Conservation (phyloP, 2,113 vertebrate genomes). For the Cebus imitator region DNA sequence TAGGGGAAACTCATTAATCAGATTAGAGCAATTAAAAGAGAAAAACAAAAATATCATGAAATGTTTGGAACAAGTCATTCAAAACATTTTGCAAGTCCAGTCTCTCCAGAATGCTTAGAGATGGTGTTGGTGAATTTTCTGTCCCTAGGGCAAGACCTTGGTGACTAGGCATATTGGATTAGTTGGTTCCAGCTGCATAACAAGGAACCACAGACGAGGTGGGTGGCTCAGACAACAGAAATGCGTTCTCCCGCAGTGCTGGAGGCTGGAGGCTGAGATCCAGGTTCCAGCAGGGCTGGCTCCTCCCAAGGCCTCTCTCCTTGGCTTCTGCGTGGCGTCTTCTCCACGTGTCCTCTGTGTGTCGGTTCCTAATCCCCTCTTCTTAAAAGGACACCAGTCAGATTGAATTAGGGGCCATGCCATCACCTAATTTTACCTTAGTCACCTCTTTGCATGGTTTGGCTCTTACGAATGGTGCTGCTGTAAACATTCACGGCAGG, state of each 20-base stretch:
- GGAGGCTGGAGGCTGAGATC: background rate
- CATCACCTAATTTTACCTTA: background rate
- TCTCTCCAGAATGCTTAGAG: background rate
- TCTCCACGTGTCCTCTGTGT: background rate
- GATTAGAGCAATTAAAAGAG: background rate
- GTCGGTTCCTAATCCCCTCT: background rate
- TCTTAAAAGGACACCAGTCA: background rate
- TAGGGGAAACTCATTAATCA: background rate
- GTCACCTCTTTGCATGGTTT: background rate
- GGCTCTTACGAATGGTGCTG: too few relatives aligned
- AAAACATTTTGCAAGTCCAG: background rate
- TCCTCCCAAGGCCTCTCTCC: background rate
- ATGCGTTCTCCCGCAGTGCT: background rate
- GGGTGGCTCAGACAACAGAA: background rate
- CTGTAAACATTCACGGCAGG: too few relatives aligned
- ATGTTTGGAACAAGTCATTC: background rate
- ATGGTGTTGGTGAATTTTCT: background rate
- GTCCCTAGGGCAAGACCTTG: background rate
- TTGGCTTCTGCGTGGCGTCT: background rate
- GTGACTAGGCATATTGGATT: background rate
- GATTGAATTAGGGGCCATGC: too few relatives aligned
- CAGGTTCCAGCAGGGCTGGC: background rate
- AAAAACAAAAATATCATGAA: background rate
- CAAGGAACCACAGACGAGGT: background rate
- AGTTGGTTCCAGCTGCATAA: background rate